Conservation (phyloP, 1,140 invertebrate species). For the Chymomyza costata region DNA sequence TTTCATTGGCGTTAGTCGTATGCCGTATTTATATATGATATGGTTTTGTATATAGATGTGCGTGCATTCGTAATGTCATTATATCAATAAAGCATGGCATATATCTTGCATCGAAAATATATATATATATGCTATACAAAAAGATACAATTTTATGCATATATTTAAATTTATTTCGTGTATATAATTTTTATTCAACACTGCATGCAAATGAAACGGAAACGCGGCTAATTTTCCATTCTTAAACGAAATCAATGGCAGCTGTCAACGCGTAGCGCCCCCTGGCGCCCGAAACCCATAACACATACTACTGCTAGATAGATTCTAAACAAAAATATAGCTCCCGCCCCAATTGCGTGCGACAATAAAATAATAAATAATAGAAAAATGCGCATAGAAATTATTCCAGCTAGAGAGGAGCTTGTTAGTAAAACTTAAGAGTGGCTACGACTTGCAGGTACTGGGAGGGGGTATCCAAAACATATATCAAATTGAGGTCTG, state of each 20-base stretch:
- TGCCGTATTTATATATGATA: too few relatives aligned
- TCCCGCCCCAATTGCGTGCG: background rate
- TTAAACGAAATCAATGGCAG: slow-evolving; percentile 52
- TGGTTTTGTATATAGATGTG: too few relatives aligned
- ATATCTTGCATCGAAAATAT: slow-evolving; percentile 6
- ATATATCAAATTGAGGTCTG: slow-evolving; percentile 32
- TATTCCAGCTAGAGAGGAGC: slow-evolving; percentile 13
- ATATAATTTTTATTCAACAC: slow-evolving; percentile 53
- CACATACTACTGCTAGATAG: too few relatives aligned
- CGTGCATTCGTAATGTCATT: slow-evolving; percentile 8
- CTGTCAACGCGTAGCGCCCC: slow-evolving; percentile 40
- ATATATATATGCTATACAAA: too few relatives aligned
- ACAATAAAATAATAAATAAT: slow-evolving; percentile 65
- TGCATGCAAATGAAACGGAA: slow-evolving; percentile 53
- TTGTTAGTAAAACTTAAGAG: background rate
- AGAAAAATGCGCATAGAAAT: slow-evolving; percentile 66
- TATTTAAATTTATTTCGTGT: too few relatives aligned
- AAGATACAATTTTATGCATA: background rate
- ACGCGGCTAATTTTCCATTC: slow-evolving; percentile 55
- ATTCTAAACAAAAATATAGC: too few relatives aligned
- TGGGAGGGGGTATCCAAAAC: background rate
- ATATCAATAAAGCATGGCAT: slow-evolving; percentile 19
- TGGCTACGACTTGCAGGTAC: background rate
- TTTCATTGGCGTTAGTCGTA: background rate
- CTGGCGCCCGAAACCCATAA: background rate